phyloP scores from a whole-genome alignment of 1,140 invertebrate species.

The Lucilia sericata region DNA sequence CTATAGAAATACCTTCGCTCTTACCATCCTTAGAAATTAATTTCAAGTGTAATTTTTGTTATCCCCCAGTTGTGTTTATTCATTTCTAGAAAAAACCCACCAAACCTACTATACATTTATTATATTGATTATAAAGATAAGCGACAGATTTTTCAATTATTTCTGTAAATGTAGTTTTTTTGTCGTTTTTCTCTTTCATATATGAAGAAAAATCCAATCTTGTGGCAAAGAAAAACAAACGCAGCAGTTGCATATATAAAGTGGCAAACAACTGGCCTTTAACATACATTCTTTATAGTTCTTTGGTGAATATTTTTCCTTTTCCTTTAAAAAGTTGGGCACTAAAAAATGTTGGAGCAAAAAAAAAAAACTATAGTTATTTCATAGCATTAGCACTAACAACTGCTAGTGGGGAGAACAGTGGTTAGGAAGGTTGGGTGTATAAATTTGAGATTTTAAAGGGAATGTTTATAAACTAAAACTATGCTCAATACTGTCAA shows the following conservation, averaged over 20 bases:
- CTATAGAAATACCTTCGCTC: background rate
- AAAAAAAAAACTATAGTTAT: background rate
- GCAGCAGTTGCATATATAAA: conserved; percentile 23
- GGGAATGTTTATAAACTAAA: too few species aligned
- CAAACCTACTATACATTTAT: conserved; percentile 34
- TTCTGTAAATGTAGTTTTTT: background rate
- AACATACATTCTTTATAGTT: background rate
- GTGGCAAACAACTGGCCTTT: conserved; percentile 35
- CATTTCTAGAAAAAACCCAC: background rate
- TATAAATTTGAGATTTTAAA: too few species aligned
- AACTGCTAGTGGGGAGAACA: background rate
- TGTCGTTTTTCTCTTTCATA: background rate
- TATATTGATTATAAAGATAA: conserved; percentile 40
- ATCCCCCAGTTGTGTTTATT: background rate
- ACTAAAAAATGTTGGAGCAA: too few species aligned
- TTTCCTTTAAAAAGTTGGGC: background rate
- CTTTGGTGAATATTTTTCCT: background rate
- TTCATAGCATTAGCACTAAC: background rate
- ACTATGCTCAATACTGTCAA: too few species aligned
- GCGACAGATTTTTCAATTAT: conserved; percentile 41
- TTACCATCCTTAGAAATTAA: background rate
- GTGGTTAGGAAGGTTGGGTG: too few species aligned
- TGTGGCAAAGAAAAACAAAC: background rate
- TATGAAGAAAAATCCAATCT: background rate
- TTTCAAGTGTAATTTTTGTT: background rate